phyloP scores from a whole-genome alignment of 1,140 invertebrate genomes.

The Drosophila paulistorum region DNA sequence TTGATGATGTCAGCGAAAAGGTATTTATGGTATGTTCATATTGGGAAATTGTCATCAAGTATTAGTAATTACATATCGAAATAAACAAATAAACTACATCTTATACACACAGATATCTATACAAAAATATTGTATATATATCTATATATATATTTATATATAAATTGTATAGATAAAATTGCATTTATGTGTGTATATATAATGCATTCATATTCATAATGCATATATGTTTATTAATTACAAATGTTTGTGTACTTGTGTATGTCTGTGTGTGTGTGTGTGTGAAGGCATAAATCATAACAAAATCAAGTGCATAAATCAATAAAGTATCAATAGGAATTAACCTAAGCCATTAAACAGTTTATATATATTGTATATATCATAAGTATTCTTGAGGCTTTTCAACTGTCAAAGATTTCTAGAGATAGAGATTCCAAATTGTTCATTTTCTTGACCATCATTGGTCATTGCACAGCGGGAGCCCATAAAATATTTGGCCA shows the following conservation, averaged over 20 bases:
- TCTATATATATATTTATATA: conserved; percentile 11
- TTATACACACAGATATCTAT: conserved; percentile 13
- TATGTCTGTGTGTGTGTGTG: not conserved
- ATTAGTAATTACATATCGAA: conserved; percentile 55
- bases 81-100: conserved; percentile 30
- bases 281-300: conserved; percentile 35
- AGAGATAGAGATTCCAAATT: not conserved
- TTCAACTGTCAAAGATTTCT: too few relatives aligned
- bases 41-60: conserved; percentile 69
- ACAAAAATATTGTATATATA: conserved; percentile 13
- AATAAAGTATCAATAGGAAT: too few relatives aligned
- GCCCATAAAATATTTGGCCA: not conserved
- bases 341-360: too few relatives aligned
- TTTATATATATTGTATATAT: too few relatives aligned
- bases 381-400: too few relatives aligned
- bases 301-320: conserved; percentile 5
- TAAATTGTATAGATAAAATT: not conserved
- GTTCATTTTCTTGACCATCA: too few relatives aligned
- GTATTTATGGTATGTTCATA: conserved; percentile 62
- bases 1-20: conserved; percentile 23
- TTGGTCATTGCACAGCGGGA: not conserved
- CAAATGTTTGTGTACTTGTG: conserved; percentile 45
- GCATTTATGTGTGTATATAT: conserved; percentile 36
- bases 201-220: conserved; percentile 53
- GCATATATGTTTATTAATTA: conserved; percentile 67